Evolutionary conservation across 2,888 invertebrate genomes (phyloP).

Genomic region (Hydroisotoma schaefferi): DNA sequence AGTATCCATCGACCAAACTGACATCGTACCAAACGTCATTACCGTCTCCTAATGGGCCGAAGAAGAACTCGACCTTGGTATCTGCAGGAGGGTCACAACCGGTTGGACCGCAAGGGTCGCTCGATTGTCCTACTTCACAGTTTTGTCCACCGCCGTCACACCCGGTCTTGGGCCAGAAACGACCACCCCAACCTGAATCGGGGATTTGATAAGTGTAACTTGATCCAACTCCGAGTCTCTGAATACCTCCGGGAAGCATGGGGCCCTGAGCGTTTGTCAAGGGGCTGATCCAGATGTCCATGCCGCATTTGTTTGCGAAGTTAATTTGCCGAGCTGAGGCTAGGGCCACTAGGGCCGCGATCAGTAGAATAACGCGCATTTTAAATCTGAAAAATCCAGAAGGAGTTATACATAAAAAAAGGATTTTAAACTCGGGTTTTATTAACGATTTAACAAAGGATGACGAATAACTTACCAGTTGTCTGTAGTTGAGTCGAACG

Average conservation of each 20-base stretch:
- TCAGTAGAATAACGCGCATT: too few species aligned
- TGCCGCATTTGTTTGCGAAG: conserved; percentile 21
- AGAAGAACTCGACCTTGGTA: conserved; percentile 34
- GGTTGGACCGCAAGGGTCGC: conserved; percentile 15
- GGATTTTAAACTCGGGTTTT: too few species aligned
- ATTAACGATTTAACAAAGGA: too few species aligned
- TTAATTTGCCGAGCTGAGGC: conserved; percentile 3
- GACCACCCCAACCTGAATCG: conserved; percentile 30
- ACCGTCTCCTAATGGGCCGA: conserved; percentile 49
- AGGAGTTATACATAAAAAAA: too few species aligned
- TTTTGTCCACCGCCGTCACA: conserved; percentile 44
- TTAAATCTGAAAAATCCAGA: too few species aligned
- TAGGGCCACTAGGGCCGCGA: conserved; percentile 2
- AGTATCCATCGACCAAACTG: conserved; percentile 57
- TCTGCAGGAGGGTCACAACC: conserved; percentile 37
- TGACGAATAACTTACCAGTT: too few species aligned
- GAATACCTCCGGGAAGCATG: conserved; percentile 15
- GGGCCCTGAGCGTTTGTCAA: conserved; percentile 21
- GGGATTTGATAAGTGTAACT: conserved; percentile 17
- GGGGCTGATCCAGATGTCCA: conserved; percentile 22
- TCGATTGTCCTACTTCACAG: conserved; percentile 43
- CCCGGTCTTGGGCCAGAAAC: conserved; percentile 29
- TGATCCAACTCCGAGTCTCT: conserved; percentile 3
- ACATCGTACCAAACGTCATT: conserved; percentile 56
- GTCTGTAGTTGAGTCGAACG: too few species aligned